Percentiles rank a stretch among this genome's conserved stretches.
Evolutionary conservation across 2,888 invertebrate species (phyloP).

Genomic region (Pyrrhosoma nymphula): DNA sequence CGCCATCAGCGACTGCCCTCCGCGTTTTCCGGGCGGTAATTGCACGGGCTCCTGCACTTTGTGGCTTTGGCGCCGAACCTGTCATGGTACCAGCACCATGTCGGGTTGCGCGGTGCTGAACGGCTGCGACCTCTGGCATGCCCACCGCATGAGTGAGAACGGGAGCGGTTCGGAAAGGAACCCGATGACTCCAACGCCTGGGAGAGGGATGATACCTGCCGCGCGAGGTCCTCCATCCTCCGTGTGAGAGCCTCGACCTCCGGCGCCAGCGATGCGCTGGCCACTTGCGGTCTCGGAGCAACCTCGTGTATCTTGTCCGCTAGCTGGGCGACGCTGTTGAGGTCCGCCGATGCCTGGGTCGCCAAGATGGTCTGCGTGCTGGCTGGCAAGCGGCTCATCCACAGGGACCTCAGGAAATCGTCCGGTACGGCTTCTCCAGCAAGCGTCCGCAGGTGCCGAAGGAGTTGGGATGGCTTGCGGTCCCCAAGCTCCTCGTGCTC

Average conservation of each 20-base stretch:
- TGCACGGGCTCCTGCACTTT: conserved; percentile 69
- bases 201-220: neutral
- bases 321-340: neutral
- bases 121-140: neutral
- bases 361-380: neutral
- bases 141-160: neutral
- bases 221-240: neutral
- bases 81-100: conserved; percentile 71
- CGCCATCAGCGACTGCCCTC: conserved; percentile 73
- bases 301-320: conserved; percentile 4
- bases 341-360: neutral
- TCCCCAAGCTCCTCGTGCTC: conserved; percentile 67
- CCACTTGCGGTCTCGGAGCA: neutral
- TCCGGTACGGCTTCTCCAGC: neutral
- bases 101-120: neutral
- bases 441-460: conserved; percentile 71
- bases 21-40: conserved; percentile 70
- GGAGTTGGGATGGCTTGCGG: conserved; percentile 73
- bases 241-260: neutral
- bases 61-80: conserved; percentile 56
- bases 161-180: neutral
- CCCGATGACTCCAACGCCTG: neutral
- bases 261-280: neutral
- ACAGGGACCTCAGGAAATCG: neutral
- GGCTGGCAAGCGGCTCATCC: conserved; percentile 7